These are phyloP conservation scores for Zaprionus nigranus DNA, from an alignment of 1,140 invertebrate species.

Conservation along the genomic window DNA sequence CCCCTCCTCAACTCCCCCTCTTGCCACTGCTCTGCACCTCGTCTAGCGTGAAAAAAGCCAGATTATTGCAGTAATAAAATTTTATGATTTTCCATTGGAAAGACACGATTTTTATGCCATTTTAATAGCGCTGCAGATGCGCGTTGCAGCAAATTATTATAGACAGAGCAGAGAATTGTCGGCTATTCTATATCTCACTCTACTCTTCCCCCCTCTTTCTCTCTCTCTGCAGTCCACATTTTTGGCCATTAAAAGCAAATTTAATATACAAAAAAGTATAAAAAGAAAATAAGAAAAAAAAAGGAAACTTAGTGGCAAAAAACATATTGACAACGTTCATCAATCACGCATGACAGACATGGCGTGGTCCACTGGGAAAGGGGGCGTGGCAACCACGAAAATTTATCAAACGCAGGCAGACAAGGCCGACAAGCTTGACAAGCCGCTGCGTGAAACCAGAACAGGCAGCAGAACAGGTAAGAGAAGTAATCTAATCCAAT, in stretches of 20 bases:
- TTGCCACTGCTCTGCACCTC: background rate
- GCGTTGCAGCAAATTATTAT: conserved; percentile 76
- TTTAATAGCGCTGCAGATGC: conserved; percentile 78
- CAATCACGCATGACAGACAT: conserved; percentile 73
- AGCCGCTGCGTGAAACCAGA: background rate
- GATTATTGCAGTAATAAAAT: conserved; percentile 78
- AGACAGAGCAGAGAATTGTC: background rate
- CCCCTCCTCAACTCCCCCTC: background rate
- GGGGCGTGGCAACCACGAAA: conserved; percentile 47
- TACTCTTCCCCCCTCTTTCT: background rate
- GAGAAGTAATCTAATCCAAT: conserved; percentile 81
- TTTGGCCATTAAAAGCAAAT: conserved; percentile 69
- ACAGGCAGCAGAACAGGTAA: conserved; percentile 42
- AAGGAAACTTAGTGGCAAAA: conserved; percentile 26
- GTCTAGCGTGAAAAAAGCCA: conserved; percentile 17
- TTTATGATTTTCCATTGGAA: conserved; percentile 75
- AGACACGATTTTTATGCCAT: conserved; percentile 63
- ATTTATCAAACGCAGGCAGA: conserved; percentile 52
- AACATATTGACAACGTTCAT: conserved; percentile 77
- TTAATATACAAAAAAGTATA: conserved; percentile 57
- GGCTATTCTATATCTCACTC: no score
- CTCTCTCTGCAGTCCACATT: background rate
- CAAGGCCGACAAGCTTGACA: conserved; percentile 4
- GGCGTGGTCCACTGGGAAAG: background rate
- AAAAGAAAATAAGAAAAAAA: conserved; percentile 4